Conservation (phyloP, 2,113 vertebrate species). For the Amazona guildingii region DNA sequence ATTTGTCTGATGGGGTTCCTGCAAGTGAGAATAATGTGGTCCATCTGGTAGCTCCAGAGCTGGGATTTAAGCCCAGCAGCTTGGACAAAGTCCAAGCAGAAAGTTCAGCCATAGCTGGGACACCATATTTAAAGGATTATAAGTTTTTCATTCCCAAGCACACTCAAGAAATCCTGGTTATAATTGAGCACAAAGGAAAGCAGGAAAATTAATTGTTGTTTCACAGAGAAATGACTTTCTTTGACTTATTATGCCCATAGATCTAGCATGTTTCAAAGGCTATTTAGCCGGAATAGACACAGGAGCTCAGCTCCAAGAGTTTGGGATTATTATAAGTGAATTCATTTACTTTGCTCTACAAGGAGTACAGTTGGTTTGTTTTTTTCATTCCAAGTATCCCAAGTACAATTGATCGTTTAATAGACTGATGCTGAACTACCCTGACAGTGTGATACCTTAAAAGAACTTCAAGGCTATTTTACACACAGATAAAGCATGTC, state of each 20-base stretch:
- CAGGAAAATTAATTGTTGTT: neutral
- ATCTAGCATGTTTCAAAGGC: neutral
- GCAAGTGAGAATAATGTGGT: slow-evolving; percentile 14
- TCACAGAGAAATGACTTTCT: neutral
- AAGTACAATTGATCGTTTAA: neutral
- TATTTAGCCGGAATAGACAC: neutral
- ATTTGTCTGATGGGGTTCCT: neutral
- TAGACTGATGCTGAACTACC: neutral
- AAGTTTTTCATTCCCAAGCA: neutral
- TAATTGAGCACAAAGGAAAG: neutral
- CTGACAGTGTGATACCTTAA: neutral
- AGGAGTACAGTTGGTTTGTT: neutral
- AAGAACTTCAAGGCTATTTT: neutral
- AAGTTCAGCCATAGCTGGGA: neutral
- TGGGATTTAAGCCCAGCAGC: slow-evolving; percentile 41
- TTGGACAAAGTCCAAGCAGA: slow-evolving; percentile 39
- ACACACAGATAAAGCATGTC: neutral
- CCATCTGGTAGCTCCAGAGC: slow-evolving; percentile 24
- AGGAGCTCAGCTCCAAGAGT: neutral
- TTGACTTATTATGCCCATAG: neutral
- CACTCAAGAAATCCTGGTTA: neutral
- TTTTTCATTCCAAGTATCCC: neutral
- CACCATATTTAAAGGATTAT: neutral
- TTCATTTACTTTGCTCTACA: neutral
- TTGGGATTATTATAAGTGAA: neutral